Evolutionary conservation across 1,140 invertebrate genomes (phyloP), one percentile per base, ranked within the genome.

Genomic region (Drosophila oshimai): DNA sequence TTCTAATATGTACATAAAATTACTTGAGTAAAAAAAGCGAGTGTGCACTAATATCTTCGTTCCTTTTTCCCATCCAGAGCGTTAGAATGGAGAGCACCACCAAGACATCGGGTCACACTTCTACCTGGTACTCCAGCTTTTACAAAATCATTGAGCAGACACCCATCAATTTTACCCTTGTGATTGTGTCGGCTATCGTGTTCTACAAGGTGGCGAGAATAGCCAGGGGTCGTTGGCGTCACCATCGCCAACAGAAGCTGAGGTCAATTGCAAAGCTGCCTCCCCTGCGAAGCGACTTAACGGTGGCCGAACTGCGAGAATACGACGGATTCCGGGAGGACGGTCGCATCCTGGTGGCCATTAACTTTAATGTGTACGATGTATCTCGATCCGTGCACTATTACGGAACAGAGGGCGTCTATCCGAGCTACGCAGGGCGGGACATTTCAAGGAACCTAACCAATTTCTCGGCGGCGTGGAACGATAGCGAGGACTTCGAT

Each of bases 351-450:
- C 33, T 83, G 5, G 33, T 83, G 12, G 78, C 78, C 6, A 53
- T 83, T 3, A 78, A 83, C 47, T 69, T 64, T 12, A 57, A 65
- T 22, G 37, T 83, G 2, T 83, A 83, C 18, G 79, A 83, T 41
- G 79, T 83, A 0, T 51, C 79, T 1, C 10, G 17, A 9, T 61
- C 73, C 10, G 51, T 24, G 9, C 69, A 83, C 31, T 74, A 70
- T 26, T 83, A 83, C 17, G 79, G 79, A 0, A 7, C 17, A n/a
- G 17, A 31, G n/a, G 79, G 79, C 6, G 13, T 47, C 4, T 77
- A 83, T 57, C 62, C 78, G 0, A 62, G 58, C 29, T 78, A 70
- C 36, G 79, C 69, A 3, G 79, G 79, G 0, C 20, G 69, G 13
- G 79, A 83, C 26, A 77, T 77, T 29, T 78, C 79, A 0, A 33